Percentiles rank a stretch among this genome's conserved stretches.
phyloP scores from a whole-genome alignment of 23 tunicate species.

The Aplidium turbinatum region DNA sequence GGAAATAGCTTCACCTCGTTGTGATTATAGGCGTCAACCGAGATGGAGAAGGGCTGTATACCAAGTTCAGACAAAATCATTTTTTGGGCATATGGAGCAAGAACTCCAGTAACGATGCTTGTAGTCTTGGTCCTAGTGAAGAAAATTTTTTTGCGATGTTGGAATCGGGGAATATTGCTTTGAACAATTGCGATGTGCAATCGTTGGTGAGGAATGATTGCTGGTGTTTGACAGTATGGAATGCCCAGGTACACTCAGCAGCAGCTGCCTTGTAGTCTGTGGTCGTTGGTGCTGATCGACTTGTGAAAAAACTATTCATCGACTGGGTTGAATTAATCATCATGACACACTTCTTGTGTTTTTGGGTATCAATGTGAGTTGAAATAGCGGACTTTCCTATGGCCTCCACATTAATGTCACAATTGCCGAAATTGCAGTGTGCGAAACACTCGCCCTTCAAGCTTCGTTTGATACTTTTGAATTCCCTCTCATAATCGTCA shows the following conservation, averaged over 20 bases:
- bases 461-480: slow-evolving; percentile 21
- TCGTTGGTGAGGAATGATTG: slow-evolving; percentile 59
- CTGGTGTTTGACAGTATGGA: slow-evolving; percentile 40
- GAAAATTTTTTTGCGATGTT: slow-evolving; percentile 39
- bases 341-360: slow-evolving; percentile 16
- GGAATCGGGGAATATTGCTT: slow-evolving; percentile 40
- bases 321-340: slow-evolving; percentile 37
- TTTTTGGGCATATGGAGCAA: slow-evolving; percentile 51
- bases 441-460: slow-evolving; percentile 25
- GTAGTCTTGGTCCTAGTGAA: slow-evolving; percentile 17
- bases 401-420: slow-evolving; percentile 27
- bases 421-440: slow-evolving; percentile 15
- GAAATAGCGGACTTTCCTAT: slow-evolving; percentile 23
- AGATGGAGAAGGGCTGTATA: slow-evolving; percentile 28
- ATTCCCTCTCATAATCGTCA: slow-evolving; percentile 19
- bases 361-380: slow-evolving; percentile 30
- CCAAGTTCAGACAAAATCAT: slow-evolving; percentile 36
- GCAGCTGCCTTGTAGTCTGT: slow-evolving; percentile 59
- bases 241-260: slow-evolving; percentile 61
- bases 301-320: slow-evolving; percentile 3
- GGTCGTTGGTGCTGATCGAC: slow-evolving; percentile 43
- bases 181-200: slow-evolving; percentile 54
- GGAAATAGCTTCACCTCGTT: slow-evolving; percentile 46
- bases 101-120: slow-evolving; percentile 41
- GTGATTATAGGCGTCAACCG: slow-evolving; percentile 46